Evolutionary conservation across 1,140 invertebrate species (phyloP).

Genomic region (Acromyrmex charruanus): DNA sequence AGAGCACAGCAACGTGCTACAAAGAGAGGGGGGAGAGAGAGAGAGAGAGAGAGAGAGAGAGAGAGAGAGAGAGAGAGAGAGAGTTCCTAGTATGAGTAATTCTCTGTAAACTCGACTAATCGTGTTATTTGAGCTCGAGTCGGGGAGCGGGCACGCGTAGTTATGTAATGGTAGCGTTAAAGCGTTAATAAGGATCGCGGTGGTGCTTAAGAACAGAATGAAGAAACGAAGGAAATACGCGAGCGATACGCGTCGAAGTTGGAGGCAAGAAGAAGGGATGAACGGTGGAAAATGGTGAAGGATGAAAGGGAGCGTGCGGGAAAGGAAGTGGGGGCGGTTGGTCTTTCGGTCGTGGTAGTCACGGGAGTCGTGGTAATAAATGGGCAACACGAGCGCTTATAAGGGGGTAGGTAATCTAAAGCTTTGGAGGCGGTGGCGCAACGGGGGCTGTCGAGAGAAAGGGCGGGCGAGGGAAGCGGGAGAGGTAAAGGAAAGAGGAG

Average conservation of each 20-base stretch:
- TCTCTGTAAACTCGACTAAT: conserved; percentile 70
- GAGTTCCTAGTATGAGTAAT: conserved; percentile 53
- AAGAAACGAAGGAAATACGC: conserved; percentile 41
- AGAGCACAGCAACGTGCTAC: conserved; percentile 46
- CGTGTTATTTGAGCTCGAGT: conserved; percentile 72
- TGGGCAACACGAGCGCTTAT: conserved; percentile 86
- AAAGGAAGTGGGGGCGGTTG: conserved; percentile 73
- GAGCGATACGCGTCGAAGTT: not conserved
- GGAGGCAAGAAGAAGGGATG: not conserved
- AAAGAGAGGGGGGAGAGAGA: not conserved
- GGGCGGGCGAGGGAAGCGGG: conserved; percentile 58
- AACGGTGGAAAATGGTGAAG: conserved; percentile 51
- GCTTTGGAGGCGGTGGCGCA: conserved; percentile 82
- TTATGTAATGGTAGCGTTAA: conserved; percentile 71
- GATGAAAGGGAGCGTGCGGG: conserved; percentile 20
- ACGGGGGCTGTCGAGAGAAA: conserved; percentile 71
- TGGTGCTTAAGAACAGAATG: conserved; percentile 53
- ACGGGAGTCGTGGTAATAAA: conserved; percentile 85
- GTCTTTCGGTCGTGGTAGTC: conserved; percentile 81
- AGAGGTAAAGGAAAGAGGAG: conserved; percentile 22
- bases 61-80: conserved; percentile 2
- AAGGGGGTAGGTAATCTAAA: conserved; percentile 86
- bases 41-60: not conserved
- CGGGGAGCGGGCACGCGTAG: conserved; percentile 42
- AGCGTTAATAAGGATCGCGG: conserved; percentile 71